phyloP scores from a whole-genome alignment of 2,797 vertebrate genomes.

The Semaprochilodus insignis region DNA sequence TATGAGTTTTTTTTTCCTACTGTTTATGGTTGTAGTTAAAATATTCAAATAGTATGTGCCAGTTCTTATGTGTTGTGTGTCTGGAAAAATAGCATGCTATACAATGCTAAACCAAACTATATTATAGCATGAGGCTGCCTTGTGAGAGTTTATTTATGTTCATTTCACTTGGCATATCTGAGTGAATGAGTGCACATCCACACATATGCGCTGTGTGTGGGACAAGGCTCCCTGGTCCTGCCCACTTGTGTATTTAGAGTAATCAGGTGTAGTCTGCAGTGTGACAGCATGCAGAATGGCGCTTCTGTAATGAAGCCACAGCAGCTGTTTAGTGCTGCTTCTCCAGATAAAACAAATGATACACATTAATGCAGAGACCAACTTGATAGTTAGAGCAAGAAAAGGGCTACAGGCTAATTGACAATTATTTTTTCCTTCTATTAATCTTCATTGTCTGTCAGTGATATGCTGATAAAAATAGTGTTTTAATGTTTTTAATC shows the following conservation, averaged over 20 bases:
- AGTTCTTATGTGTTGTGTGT: background rate
- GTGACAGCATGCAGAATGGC: conserved; percentile 51
- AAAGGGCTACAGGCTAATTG: background rate
- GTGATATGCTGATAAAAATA: background rate
- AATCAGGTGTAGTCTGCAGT: conserved; percentile 47
- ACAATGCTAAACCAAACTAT: background rate
- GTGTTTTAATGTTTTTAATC: background rate
- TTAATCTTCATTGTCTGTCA: background rate
- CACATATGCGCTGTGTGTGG: conserved; percentile 14
- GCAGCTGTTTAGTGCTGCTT: conserved; percentile 28
- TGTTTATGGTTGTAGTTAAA: background rate
- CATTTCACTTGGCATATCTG: background rate
- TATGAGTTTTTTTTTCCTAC: background rate
- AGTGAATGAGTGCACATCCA: background rate
- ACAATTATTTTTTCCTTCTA: background rate
- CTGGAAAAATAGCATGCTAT: background rate
- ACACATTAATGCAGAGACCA: background rate
- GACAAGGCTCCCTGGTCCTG: conserved; percentile 27
- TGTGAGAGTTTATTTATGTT: background rate
- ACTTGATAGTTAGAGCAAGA: background rate
- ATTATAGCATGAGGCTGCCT: background rate
- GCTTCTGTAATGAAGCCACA: conserved; percentile 46
- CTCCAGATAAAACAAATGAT: background rate
- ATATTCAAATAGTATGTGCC: background rate
- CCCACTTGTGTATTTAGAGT: conserved; percentile 59